These are phyloP conservation scores for Cryptoleucopteryx plumbea DNA, from an alignment of 2,113 vertebrate species.

Conservation along the genomic window DNA sequence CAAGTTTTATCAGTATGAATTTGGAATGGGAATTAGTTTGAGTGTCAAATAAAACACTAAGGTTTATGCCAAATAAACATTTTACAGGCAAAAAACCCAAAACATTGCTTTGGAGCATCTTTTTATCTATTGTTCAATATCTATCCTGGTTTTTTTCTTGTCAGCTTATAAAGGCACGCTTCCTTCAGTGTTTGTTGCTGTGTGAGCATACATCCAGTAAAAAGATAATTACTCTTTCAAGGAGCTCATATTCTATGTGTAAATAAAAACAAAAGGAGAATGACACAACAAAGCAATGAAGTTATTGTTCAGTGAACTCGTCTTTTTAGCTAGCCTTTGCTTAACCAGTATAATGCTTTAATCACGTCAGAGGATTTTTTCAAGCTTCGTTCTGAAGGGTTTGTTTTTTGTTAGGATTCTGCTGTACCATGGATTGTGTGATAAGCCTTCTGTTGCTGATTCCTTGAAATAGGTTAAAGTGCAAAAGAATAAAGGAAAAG, in stretches of 20 bases:
- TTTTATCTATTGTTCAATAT: not conserved
- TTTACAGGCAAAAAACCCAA: not conserved
- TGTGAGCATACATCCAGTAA: not conserved
- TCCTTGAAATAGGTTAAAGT: not conserved
- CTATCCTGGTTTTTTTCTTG: not conserved
- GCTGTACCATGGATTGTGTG: not conserved
- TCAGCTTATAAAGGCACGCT: not conserved
- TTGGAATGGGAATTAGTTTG: not conserved
- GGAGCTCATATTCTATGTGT: not conserved
- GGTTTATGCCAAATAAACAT: not conserved
- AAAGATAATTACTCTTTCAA: not conserved
- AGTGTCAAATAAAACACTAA: not conserved
- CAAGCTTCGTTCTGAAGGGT: not conserved
- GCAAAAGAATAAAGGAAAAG: not conserved
- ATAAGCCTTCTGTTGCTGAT: not conserved
- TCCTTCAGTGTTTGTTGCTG: not conserved
- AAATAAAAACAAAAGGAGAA: not conserved
- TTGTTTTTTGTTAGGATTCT: not conserved
- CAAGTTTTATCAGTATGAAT: not conserved
- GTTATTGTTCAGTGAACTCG: not conserved
- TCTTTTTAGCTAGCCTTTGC: not conserved
- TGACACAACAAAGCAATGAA: not conserved
- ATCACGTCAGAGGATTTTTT: not conserved
- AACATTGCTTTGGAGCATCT: not conserved
- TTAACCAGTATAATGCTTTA: not conserved